Base-by-base conservation (phyloP, 2,113 vertebrate species). In the Plotosus lineatus region DNA sequence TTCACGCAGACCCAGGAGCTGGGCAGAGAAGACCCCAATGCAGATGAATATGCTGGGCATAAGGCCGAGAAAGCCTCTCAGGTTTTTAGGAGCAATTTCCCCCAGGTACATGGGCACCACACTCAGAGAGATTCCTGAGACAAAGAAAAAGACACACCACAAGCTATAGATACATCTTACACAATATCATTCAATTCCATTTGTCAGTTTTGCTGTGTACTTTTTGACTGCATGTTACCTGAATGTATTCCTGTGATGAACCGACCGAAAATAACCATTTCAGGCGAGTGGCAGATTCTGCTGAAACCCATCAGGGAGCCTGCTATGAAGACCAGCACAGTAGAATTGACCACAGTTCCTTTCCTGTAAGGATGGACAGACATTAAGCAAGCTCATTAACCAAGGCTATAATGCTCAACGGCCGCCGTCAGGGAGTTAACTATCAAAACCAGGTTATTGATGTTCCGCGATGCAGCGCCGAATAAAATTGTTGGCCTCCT, bases 41-140 rank as follows among this genome's bases (percentile, higher is more conserved):
- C 96, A 96, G 78, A 97, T 96, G 69, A 97, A 97, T 83, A 97
- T 93, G 82, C 92, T 96, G 31, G 96, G 96, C 81, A 97, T 81
- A 0, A 97, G 92, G 53, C 95, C 94, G 77, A 97, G 89, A 87
- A 96, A 96, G 17, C 96, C 96, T 10, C 95, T 89, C 40, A 96
- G 86, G 85, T 95, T 96, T 87, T 96, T 96, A 0, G 95, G 96
- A 1, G 96, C 92, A 0, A 97, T 95, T 90, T 97, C 96, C 60
- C 96, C 96, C 50, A 97, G 85, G 88, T 97, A 97, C 93, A 97
- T 97, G 2, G 96, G 96, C 17, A 97, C 95, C 6, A 95, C 95
- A 0, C 95, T 96, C 6, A 97, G 89, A 80, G 94, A 95, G 82
- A 97, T 95, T 6, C 96, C 96, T 96, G 80, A 0, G 36, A 0